Evolutionary conservation across 2,888 invertebrate genomes (phyloP).

Genomic region (Pasiphila rectangulata): DNA sequence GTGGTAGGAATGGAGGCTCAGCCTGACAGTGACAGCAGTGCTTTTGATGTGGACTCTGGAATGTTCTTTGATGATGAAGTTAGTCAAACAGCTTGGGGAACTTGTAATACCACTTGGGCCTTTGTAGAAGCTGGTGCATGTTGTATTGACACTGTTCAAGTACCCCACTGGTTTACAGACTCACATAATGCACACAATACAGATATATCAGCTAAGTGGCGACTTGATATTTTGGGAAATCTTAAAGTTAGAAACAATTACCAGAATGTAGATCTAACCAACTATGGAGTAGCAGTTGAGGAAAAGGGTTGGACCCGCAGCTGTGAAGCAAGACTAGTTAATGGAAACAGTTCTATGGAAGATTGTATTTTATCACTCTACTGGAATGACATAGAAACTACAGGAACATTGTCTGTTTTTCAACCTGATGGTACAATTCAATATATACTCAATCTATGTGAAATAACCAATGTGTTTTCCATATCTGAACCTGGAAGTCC

Average conservation of each 20-base stretch:
- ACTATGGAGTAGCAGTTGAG: slow-evolving; percentile 89
- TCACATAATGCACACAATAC: slow-evolving; percentile 79
- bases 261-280: slow-evolving; percentile 74
- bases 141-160: slow-evolving; percentile 84
- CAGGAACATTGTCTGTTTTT: slow-evolving; percentile 87
- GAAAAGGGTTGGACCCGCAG: slow-evolving; percentile 93
- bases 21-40: slow-evolving; percentile 90
- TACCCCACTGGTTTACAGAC: slow-evolving; percentile 90
- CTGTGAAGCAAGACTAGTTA: slow-evolving; percentile 87
- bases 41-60: slow-evolving; percentile 90
- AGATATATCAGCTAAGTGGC: slow-evolving; percentile 88
- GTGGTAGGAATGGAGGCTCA: slow-evolving; percentile 92
- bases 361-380: slow-evolving; percentile 91
- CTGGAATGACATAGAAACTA: slow-evolving; percentile 88
- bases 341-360: slow-evolving; percentile 80
- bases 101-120: slow-evolving; percentile 90
- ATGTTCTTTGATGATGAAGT: slow-evolving; percentile 90
- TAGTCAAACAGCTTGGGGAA: slow-evolving; percentile 88
- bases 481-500: slow-evolving; percentile 91
- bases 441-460: slow-evolving; percentile 86
- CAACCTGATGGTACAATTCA: slow-evolving; percentile 90
- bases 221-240: slow-evolving; percentile 85
- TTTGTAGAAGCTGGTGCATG: slow-evolving; percentile 92
- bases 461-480: slow-evolving; percentile 88
- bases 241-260: slow-evolving; percentile 81